These are phyloP conservation scores for Montipora capricornis DNA, from an alignment of 64 coral and sea anemone species.

Conservation along the genomic window DNA sequence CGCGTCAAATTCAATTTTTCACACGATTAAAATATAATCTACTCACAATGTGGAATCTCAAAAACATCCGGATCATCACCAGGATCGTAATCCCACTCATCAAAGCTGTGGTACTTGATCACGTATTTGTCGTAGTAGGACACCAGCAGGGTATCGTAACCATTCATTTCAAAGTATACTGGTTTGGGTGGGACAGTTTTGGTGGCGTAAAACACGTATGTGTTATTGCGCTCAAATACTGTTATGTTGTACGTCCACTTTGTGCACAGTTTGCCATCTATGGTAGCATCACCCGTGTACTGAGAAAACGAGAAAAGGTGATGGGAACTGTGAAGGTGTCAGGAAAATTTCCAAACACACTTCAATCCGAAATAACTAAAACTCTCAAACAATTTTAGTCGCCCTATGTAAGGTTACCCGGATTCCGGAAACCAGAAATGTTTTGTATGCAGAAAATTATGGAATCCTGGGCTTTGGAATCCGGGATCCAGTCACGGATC, in stretches of 20 bases:
- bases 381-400: no score
- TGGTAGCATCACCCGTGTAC: constrained; percentile 65
- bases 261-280: constrained; percentile 66
- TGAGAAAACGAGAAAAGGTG: background rate
- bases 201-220: constrained; percentile 80
- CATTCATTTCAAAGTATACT: constrained; percentile 86
- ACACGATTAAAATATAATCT: background rate
- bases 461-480: no score
- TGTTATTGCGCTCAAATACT: constrained; percentile 79
- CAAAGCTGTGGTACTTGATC: constrained; percentile 75
- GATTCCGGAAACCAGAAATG: no score
- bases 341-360: background rate
- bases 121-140: constrained; percentile 91
- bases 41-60: constrained; percentile 85
- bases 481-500: no score
- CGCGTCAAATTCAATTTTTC: no score
- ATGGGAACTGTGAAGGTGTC: background rate
- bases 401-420: no score
- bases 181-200: constrained; percentile 80
- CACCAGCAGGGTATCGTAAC: constrained; percentile 82
- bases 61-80: constrained; percentile 67
- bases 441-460: no score
- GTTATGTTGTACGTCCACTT: constrained; percentile 82
- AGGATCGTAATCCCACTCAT: constrained; percentile 75
- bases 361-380: background rate